Evolutionary conservation across 2,888 invertebrate species (phyloP).

Genomic region (Nebria salina): DNA sequence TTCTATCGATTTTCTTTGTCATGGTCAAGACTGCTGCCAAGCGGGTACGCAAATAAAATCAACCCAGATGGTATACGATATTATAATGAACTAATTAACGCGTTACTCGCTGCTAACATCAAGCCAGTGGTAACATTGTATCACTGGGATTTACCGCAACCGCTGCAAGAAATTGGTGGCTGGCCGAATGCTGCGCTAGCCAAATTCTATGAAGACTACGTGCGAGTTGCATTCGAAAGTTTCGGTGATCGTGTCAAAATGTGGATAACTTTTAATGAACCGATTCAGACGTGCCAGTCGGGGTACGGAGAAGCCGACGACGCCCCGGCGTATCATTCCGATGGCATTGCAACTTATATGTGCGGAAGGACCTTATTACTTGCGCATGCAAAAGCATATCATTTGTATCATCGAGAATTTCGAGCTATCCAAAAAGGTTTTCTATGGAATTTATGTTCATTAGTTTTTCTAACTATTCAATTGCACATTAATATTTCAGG

Average conservation of each 20-base stretch:
- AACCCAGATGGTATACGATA: slow-evolving; percentile 71
- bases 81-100: slow-evolving; percentile 70
- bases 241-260: slow-evolving; percentile 69
- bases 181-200: slow-evolving; percentile 67
- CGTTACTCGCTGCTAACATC: slow-evolving; percentile 66
- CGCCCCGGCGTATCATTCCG: slow-evolving; percentile 67
- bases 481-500: slow-evolving; percentile 4
- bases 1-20: slow-evolving; percentile 69
- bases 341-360: slow-evolving; percentile 71
- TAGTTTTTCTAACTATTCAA: background rate
- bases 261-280: slow-evolving; percentile 79
- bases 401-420: slow-evolving; percentile 71
- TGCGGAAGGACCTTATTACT: slow-evolving; percentile 72
- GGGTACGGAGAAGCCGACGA: slow-evolving; percentile 66
- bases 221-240: slow-evolving; percentile 66
- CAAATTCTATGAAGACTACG: slow-evolving; percentile 68
- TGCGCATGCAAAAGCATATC: slow-evolving; percentile 74
- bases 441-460: background rate
- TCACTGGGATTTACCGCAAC: slow-evolving; percentile 74
- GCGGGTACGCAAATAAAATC: slow-evolving; percentile 66
- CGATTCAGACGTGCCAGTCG: slow-evolving; percentile 66
- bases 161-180: slow-evolving; percentile 67
- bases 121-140: slow-evolving; percentile 70
- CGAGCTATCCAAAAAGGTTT: slow-evolving; percentile 66
- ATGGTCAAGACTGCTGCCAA: slow-evolving; percentile 73